These are phyloP conservation scores for Heliconius himera DNA, from an alignment of 1,140 invertebrate genomes.

Conservation along the genomic window DNA sequence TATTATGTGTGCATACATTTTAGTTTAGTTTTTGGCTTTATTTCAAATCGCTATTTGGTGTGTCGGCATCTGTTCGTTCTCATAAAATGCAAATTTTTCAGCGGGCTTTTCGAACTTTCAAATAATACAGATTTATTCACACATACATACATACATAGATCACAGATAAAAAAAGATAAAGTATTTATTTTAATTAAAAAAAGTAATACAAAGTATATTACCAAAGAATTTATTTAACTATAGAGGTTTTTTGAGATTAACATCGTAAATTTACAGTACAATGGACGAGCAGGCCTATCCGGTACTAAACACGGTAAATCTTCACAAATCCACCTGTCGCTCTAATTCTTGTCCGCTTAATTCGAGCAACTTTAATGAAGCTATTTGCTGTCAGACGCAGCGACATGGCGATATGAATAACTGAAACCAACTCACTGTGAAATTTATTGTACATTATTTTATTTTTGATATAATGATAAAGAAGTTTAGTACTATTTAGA, in stretches of 20 bases:
- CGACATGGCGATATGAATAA: not conserved
- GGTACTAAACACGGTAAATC: constrained; percentile 42
- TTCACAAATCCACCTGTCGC: constrained; percentile 46
- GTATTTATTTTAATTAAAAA: not conserved
- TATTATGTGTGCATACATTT: constrained; percentile 12
- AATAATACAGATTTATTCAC: constrained; percentile 18
- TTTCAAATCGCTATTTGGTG: constrained; percentile 17
- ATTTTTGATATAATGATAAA: not conserved
- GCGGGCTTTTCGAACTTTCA: constrained; percentile 16
- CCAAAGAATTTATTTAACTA: not conserved
- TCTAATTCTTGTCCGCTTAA: constrained; percentile 44
- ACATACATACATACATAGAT: not conserved
- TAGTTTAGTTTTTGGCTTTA: constrained; percentile 19
- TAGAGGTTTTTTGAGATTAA: constrained; percentile 29
- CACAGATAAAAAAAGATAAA: not conserved
- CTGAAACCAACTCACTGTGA: not conserved
- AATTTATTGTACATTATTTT: not conserved
- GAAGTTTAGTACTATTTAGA: not conserved
- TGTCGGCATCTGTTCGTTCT: constrained; percentile 18
- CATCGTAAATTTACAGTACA: constrained; percentile 36
- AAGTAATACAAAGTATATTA: not conserved
- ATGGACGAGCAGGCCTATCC: constrained; percentile 37
- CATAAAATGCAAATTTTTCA: constrained; percentile 23
- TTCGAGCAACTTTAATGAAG: constrained; percentile 42
- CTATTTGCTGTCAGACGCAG: constrained; percentile 41